phyloP scores from a whole-genome alignment of 1,140 invertebrate species.

The Zaprionus tsacasi region DNA sequence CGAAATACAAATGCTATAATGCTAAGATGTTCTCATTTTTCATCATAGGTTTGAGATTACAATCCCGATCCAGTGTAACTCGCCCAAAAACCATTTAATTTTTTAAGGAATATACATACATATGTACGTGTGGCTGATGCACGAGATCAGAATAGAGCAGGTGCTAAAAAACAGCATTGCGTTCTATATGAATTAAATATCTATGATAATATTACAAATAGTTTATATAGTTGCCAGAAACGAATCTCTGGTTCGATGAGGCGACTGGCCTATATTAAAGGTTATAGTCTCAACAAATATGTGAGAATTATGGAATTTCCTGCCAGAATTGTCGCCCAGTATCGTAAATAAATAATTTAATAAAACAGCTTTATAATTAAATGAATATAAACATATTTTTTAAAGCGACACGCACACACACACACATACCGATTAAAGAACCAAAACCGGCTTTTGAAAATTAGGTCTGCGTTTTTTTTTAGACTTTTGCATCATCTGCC shows the following conservation, averaged over 20 bases:
- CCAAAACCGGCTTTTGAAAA: constrained; percentile 64
- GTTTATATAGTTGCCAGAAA: not conserved
- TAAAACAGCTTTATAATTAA: constrained; percentile 30
- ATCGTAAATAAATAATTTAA: constrained; percentile 33
- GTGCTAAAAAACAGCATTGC: not conserved
- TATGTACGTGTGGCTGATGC: not conserved
- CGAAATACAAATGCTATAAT: too few relatives aligned
- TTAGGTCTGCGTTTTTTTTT: constrained; percentile 81
- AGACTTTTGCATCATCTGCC: constrained; percentile 74
- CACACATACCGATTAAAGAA: constrained; percentile 25
- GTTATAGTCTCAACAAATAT: too few relatives aligned
- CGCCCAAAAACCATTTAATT: too few relatives aligned
- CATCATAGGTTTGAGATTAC: too few relatives aligned
- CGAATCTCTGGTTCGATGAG: not conserved
- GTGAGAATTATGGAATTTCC: not conserved
- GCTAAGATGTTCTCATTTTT: too few relatives aligned
- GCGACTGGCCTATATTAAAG: too few relatives aligned
- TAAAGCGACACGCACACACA: not conserved
- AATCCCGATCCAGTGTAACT: too few relatives aligned
- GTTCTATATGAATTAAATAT: not conserved
- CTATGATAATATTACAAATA: not conserved
- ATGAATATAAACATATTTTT: constrained; percentile 42
- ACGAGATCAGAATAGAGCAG: not conserved
- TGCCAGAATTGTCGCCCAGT: constrained; percentile 9
- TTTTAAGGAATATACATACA: too few relatives aligned